These are phyloP conservation scores for Mustela lutreola DNA, from an alignment of 2,113 vertebrate species.

Conservation along the genomic window DNA sequence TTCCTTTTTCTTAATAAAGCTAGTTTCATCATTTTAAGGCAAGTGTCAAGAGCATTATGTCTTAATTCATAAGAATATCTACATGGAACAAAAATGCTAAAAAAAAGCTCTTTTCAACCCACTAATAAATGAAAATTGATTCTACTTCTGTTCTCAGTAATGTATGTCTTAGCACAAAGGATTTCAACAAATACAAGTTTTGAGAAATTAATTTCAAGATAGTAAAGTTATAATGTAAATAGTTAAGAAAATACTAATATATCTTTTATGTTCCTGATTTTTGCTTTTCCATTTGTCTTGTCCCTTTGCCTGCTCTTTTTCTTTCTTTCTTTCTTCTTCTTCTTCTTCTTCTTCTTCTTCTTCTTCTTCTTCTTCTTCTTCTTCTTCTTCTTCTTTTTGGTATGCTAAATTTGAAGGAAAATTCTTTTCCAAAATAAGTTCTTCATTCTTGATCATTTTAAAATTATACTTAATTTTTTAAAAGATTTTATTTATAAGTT, in stretches of 20 bases:
- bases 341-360: too few species aligned
- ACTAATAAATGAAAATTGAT: slow-evolving; percentile 29
- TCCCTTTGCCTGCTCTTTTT: fast-evolving
- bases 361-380: too few species aligned
- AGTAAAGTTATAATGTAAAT: background rate
- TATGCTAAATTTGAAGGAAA: background rate
- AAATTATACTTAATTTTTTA: background rate
- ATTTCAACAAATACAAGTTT: background rate
- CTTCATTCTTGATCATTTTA: background rate
- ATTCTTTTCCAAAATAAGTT: background rate
- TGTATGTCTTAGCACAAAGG: background rate
- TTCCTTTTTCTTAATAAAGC: background rate
- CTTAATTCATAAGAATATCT: background rate
- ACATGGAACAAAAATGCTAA: slow-evolving; percentile 7
- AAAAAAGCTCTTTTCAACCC: slow-evolving; percentile 6
- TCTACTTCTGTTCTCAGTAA: background rate
- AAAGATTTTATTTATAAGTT: too few species aligned
- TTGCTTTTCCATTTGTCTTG: background rate
- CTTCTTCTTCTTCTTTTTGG: fast-evolving
- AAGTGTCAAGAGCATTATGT: background rate
- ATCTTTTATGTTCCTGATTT: background rate
- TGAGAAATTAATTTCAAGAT: background rate
- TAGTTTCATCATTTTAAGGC: background rate
- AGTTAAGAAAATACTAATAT: background rate
- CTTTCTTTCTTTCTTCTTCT: fast-evolving